phyloP scores from a whole-genome alignment of 1,140 invertebrate genomes.

The Anthonomus grandis region DNA sequence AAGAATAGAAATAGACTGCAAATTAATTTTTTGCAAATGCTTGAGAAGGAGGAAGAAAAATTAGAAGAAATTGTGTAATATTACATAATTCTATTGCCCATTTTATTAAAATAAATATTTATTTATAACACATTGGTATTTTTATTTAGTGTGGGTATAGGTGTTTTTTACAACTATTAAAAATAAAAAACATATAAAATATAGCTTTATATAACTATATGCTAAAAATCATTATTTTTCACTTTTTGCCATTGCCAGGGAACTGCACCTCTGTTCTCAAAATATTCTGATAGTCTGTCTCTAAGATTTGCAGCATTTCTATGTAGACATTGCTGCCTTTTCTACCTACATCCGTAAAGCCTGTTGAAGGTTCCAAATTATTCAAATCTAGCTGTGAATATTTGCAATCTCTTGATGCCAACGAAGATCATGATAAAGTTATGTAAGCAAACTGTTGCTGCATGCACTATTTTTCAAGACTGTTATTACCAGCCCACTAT shows the following conservation, averaged over 20 bases:
- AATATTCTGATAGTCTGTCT: not conserved
- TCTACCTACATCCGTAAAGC: constrained; percentile 1
- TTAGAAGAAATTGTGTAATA: too few species aligned
- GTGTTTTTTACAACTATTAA: too few species aligned
- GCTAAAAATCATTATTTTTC: too few species aligned
- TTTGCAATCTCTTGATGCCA: not conserved
- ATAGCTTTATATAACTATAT: too few species aligned
- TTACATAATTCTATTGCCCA: too few species aligned
- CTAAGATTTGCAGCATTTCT: not conserved
- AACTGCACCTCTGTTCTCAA: not conserved
- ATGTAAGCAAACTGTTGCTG: constrained; percentile 1
- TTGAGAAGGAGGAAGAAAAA: not conserved
- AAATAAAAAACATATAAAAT: too few species aligned
- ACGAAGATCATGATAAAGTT: not conserved
- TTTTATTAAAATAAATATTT: too few species aligned
- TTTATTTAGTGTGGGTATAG: too few species aligned
- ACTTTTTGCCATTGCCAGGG: constrained; percentile 2
- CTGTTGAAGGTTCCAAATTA: not conserved
- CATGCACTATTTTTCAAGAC: too few species aligned
- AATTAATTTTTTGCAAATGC: not conserved
- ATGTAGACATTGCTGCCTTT: constrained; percentile 3
- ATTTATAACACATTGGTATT: too few species aligned
- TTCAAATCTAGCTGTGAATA: not conserved
- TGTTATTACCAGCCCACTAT: too few species aligned
- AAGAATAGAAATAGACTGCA: not conserved